phyloP scores from a whole-genome alignment of 2,113 vertebrate species.

The Onychostruthus taczanowskii region DNA sequence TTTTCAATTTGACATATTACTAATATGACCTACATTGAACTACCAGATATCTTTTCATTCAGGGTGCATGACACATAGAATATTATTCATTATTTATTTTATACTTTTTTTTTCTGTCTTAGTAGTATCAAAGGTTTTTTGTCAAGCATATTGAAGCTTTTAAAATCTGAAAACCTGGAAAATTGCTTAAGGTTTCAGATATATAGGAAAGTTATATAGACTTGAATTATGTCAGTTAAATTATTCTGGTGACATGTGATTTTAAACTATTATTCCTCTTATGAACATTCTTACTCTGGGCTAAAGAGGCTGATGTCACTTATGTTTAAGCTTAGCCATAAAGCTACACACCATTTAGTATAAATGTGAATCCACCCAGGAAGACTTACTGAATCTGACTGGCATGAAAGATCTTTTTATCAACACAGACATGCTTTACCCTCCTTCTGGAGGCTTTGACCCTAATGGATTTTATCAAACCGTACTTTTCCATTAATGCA shows the following conservation, averaged over 20 bases:
- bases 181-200: not conserved
- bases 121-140: not conserved
- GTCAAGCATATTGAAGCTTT: not conserved
- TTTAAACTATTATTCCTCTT: not conserved
- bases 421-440: not conserved
- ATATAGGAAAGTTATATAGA: not conserved
- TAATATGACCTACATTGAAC: not conserved
- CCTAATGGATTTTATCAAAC: not conserved
- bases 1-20: not conserved
- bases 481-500: not conserved
- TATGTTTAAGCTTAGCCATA: not conserved
- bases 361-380: not conserved
- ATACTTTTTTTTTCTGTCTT: not conserved
- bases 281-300: not conserved
- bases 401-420: not conserved
- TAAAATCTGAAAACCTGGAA: not conserved
- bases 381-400: not conserved
- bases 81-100: not conserved
- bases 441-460: not conserved
- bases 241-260: not conserved
- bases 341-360: not conserved
- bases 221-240: not conserved
- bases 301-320: not conserved
- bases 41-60: not conserved
- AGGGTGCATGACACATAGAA: not conserved